These are phyloP conservation scores for Muscicapa striata DNA, from an alignment of 2,797 vertebrate genomes.

Conservation along the genomic window DNA sequence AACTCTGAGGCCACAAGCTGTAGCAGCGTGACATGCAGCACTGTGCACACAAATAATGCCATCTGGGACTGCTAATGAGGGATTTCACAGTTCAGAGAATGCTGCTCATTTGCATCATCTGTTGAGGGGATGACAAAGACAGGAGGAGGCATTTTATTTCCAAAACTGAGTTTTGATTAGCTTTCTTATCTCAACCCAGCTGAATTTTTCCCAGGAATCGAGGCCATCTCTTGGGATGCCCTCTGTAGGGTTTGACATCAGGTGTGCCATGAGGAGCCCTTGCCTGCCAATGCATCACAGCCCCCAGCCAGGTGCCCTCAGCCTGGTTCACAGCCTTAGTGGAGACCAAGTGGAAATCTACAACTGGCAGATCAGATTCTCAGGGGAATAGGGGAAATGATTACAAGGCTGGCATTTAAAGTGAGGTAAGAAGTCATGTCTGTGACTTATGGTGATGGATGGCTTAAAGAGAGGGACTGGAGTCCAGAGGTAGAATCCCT, in stretches of 20 bases:
- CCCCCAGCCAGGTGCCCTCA: neutral
- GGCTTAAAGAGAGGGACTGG: constrained; percentile 3
- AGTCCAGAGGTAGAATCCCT: neutral
- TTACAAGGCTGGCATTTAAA: constrained; percentile 58
- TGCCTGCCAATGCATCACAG: neutral
- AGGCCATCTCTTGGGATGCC: neutral
- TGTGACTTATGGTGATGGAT: neutral
- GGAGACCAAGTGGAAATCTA: constrained; percentile 12
- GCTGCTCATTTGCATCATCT: neutral
- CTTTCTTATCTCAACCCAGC: neutral
- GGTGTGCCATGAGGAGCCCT: neutral
- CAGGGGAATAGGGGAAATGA: constrained; percentile 28
- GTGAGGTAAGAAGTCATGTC: constrained; percentile 22
- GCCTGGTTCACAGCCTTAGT: neutral
- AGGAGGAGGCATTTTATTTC: neutral
- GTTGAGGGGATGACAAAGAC: neutral
- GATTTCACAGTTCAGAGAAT: neutral
- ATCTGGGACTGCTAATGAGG: neutral
- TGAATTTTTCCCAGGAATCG: neutral
- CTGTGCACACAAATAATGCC: neutral
- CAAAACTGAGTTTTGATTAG: neutral
- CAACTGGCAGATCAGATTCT: neutral
- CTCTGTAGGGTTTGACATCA: neutral
- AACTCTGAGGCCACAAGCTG: neutral
- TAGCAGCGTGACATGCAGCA: rapidly evolving